A percentile compares a stretch with the other conserved stretches of the same genome.
These are phyloP conservation scores for Acleris holmiana DNA, from an alignment of 2,888 invertebrate species.

Conservation along the genomic window DNA sequence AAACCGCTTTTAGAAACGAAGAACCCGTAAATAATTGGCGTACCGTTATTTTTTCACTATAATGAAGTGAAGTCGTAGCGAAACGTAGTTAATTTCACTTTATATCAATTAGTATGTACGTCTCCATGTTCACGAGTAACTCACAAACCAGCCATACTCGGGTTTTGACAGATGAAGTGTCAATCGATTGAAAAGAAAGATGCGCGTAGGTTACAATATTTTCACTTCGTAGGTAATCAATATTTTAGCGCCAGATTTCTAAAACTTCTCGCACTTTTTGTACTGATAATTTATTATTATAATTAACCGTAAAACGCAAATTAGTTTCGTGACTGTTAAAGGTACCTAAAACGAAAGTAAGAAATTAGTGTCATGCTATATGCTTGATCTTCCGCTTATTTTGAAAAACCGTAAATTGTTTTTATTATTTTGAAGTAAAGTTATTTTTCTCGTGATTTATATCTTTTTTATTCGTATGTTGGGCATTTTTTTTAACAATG, in stretches of 20 bases:
- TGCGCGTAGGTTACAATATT: slow-evolving; percentile 1
- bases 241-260: not conserved
- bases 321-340: no score
- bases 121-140: slow-evolving; percentile 3
- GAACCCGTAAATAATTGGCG: not conserved
- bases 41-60: not conserved
- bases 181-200: slow-evolving; percentile 14
- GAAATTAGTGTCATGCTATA: no score
- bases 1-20: not conserved
- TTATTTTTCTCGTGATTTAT: no score
- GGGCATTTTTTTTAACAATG: no score
- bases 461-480: no score
- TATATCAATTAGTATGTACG: slow-evolving; percentile 5
- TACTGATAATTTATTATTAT: no score
- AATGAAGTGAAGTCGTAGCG: not conserved
- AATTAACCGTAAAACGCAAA: no score
- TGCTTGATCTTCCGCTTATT: no score
- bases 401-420: no score
- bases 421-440: no score
- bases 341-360: no score
- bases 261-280: no score
- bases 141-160: slow-evolving; percentile 2
- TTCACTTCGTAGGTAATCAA: not conserved
- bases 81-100: not conserved
- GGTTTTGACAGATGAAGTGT: slow-evolving; percentile 10